Base-by-base conservation (phyloP, 2,113 vertebrate genomes). In the Prietella phreatophila region DNA sequence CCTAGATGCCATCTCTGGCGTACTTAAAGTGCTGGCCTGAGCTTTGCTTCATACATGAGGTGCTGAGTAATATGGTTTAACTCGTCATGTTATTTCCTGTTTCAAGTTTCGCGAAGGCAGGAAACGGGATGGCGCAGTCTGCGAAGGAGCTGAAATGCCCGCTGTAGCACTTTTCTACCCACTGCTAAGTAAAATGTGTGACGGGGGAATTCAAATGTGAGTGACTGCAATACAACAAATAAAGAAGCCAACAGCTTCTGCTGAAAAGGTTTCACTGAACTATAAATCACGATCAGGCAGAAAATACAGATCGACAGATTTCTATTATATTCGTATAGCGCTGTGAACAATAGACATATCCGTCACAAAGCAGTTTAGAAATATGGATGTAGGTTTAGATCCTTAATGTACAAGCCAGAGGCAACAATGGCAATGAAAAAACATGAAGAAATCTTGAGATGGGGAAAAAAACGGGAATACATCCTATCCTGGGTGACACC, bases 81-180 rank as follows among this genome's bases (percentile, higher is more conserved):
- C 20, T 82, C 5, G 15, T 60, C 30, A 60, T 60, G 55, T 60
- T 25, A 60, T 36, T 82, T 82, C 56, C 80, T 82, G 80, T 82
- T 61, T 58, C 55, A 36, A 36, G 19, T 81, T 36, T 60, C 80
- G 61, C 80, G 42, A 61, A 39, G 22, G 56, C 80, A 61, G 80
- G 80, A 82, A 82, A 82, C 4, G 5, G 9, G 80, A 61, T 1
- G 11, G 56, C 4, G 80, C 14, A 42, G 13, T 36, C 5, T 82
- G 33, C 56, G 1, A 39, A 39, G 56, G 5, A 82, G 56, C 33
- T 30, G 2, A 58, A 82, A 13, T 82, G 30, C 30, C 79, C 55
- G 42, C 80, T 0, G 15, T 61, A 61, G 56, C 55, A 82, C 33
- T 82, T 25, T 39, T 25, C 11, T 33, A 56, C 53, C 30, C 39